Percentiles rank a stretch among this genome's conserved stretches.
These are phyloP conservation scores for Scaptomyza reducta DNA, from an alignment of 2,888 invertebrate genomes.

Conservation along the genomic window DNA sequence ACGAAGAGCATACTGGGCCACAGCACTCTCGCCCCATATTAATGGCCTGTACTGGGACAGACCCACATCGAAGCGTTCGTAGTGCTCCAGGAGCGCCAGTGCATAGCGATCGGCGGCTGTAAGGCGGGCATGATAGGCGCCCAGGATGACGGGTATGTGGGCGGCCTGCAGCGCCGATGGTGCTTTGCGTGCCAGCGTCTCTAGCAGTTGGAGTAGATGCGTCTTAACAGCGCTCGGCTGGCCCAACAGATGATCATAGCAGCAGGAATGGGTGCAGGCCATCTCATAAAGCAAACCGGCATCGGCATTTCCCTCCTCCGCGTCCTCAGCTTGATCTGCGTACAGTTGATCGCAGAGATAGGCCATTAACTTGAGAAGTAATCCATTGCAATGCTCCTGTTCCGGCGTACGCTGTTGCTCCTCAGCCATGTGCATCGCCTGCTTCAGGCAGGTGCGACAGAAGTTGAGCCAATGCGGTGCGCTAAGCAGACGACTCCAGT, in stretches of 20 bases:
- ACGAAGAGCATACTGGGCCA: slow-evolving; percentile 89
- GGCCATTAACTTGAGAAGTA: slow-evolving; percentile 86
- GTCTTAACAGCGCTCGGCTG: slow-evolving; percentile 85
- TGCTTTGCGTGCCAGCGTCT: slow-evolving; percentile 87
- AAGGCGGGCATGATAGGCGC: slow-evolving; percentile 91
- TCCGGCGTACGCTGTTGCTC: slow-evolving; percentile 50
- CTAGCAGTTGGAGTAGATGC: slow-evolving; percentile 88
- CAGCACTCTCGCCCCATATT: slow-evolving; percentile 93
- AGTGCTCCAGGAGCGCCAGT: slow-evolving; percentile 88
- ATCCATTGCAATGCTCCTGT: slow-evolving; percentile 82
- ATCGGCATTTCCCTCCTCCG: slow-evolving; percentile 9
- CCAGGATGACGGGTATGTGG: slow-evolving; percentile 91
- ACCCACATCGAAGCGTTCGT: slow-evolving; percentile 88
- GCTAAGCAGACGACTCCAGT: slow-evolving; percentile 82
- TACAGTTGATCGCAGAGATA: slow-evolving; percentile 86
- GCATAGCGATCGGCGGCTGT: slow-evolving; percentile 89
- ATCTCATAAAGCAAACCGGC: slow-evolving; percentile 88
- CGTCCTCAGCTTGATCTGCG: slow-evolving; percentile 79
- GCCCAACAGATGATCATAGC: slow-evolving; percentile 88
- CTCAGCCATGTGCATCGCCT: slow-evolving; percentile 86
- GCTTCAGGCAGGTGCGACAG: slow-evolving; percentile 88
- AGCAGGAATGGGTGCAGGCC: slow-evolving; percentile 91
- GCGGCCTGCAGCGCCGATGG: slow-evolving; percentile 86
- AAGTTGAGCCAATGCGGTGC: slow-evolving; percentile 86
- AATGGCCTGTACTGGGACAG: slow-evolving; percentile 90